These are phyloP conservation scores for Hirtodrosophila alboralis DNA, from an alignment of 2,888 invertebrate genomes.

Conservation along the genomic window DNA sequence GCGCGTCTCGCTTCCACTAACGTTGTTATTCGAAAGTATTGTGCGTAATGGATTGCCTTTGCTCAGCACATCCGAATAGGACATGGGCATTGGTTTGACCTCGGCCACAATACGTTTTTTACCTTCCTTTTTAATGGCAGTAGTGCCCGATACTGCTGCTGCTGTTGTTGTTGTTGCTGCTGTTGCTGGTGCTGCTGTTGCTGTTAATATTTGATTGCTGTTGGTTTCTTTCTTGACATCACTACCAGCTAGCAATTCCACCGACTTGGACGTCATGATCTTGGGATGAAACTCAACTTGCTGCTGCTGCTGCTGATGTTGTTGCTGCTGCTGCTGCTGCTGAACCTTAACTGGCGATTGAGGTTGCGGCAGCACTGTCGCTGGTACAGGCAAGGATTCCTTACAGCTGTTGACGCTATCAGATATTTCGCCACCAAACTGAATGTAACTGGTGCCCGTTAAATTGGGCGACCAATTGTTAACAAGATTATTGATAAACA, in stretches of 20 bases:
- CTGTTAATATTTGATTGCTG: slow-evolving; percentile 6
- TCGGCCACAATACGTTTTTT: slow-evolving; percentile 90
- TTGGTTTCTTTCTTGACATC: slow-evolving; percentile 13
- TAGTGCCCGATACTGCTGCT: slow-evolving; percentile 31
- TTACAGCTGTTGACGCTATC: slow-evolving; percentile 40
- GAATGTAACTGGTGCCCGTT: slow-evolving; percentile 81
- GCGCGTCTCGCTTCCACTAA: slow-evolving; percentile 36
- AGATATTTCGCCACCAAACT: slow-evolving; percentile 65
- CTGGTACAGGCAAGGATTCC: slow-evolving; percentile 28
- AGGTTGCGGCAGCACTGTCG: slow-evolving; percentile 7
- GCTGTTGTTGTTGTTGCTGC: slow-evolving; percentile 20
- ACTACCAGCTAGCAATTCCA: slow-evolving; percentile 14
- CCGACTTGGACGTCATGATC: slow-evolving; percentile 9
- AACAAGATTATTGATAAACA: slow-evolving; percentile 82
- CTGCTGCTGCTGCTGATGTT: slow-evolving; percentile 19
- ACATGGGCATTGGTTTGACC: slow-evolving; percentile 94
- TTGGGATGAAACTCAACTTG: slow-evolving; percentile 27
- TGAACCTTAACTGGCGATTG: slow-evolving; percentile 31
- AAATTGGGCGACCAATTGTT: slow-evolving; percentile 83
- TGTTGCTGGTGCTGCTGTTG: slow-evolving; percentile 25
- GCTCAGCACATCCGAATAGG: slow-evolving; percentile 92
- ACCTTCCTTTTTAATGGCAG: slow-evolving; percentile 59
- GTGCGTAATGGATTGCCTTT: slow-evolving; percentile 84
- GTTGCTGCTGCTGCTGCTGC: slow-evolving; percentile 20
- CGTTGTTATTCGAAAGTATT: slow-evolving; percentile 12